Evolutionary conservation across 2,113 vertebrate genomes (phyloP), one percentile per base, ranked within the genome.

Genomic region (Megaceryle maxima): DNA sequence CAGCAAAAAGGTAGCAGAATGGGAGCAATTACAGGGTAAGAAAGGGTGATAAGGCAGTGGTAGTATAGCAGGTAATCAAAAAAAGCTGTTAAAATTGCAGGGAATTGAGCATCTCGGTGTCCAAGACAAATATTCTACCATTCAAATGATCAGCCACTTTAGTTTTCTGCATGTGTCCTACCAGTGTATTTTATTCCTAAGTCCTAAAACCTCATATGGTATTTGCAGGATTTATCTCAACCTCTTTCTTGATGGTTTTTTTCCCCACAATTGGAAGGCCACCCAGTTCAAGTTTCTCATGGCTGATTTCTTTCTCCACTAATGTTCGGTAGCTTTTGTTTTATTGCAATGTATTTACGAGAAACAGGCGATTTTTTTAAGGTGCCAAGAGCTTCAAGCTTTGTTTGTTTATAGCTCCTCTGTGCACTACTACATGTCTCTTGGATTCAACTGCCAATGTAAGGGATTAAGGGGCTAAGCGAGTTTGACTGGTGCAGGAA

Each of bases 401-500:
- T 89, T 96, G 92, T 96, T 97, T 98, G 93, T 96, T 98, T 98
- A 97, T 97, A 95, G 93, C 95, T 97, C 85, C 96, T 98, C 68
- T 96, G 94, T 94, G 94, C 92, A 85, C 91, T 68, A 62, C 94
- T 96, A 97, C 80, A 92, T 57, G 81, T 96, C 96, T 94, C 96
- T 94, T 83, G 92, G 96, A 97, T 96, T 97, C 95, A 83, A 15
- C 96, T 96, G 97, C 97, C 97, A 95, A 55, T 95, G 97, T 97
- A 98, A 97, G 92, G 96, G 98, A 98, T 98, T 98, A 98, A 98
- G 96, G 96, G 91, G 87, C 97, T 98, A 98, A 98, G 95, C 88
- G 44, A 97, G 93, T 97, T 96, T 97, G 98, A 97, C 97, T 97
- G 79, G 94, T 92, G 92, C 62, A 96, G 89, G 96, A 97, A 96